phyloP scores from a whole-genome alignment of 2,113 vertebrate species.

The Misgurnus anguillicaudatus region DNA sequence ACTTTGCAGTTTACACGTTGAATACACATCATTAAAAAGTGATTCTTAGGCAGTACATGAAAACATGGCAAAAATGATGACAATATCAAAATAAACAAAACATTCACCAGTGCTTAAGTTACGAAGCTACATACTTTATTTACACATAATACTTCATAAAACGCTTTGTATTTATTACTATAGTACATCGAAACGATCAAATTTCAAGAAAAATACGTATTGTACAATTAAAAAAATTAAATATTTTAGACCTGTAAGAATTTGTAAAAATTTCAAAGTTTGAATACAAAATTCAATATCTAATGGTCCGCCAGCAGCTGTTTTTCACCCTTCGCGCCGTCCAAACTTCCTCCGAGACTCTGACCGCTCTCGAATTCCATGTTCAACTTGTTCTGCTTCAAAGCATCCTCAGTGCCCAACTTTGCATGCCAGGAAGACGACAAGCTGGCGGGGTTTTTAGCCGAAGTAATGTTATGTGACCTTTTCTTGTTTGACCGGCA shows the following conservation, averaged over 20 bases:
- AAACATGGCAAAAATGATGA: not conserved
- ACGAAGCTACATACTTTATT: not conserved
- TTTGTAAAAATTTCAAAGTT: not conserved
- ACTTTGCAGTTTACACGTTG: not conserved
- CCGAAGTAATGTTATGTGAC: constrained; percentile 34
- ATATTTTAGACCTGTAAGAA: not conserved
- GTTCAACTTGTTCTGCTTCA: constrained; percentile 72
- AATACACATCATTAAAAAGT: not conserved
- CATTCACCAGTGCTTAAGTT: not conserved
- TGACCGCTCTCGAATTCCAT: constrained; percentile 62
- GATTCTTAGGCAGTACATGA: not conserved
- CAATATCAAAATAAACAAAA: constrained; percentile 1
- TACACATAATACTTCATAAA: constrained; percentile 3
- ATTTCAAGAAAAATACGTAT: not conserved
- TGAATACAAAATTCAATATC: not conserved
- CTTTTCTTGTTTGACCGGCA: constrained; percentile 48
- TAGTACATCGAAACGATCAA: not conserved
- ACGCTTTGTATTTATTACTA: not conserved
- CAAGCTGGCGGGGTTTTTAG: constrained; percentile 53
- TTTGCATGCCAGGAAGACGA: constrained; percentile 28
- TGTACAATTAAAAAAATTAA: constrained; percentile 12
- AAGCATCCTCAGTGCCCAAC: constrained; percentile 5
- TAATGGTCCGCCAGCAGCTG: constrained; percentile 58
- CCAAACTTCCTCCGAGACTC: constrained; percentile 64
- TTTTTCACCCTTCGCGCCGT: constrained; percentile 72